phyloP scores from a whole-genome alignment of 2,113 vertebrate genomes.

The Microtus ochrogaster region DNA sequence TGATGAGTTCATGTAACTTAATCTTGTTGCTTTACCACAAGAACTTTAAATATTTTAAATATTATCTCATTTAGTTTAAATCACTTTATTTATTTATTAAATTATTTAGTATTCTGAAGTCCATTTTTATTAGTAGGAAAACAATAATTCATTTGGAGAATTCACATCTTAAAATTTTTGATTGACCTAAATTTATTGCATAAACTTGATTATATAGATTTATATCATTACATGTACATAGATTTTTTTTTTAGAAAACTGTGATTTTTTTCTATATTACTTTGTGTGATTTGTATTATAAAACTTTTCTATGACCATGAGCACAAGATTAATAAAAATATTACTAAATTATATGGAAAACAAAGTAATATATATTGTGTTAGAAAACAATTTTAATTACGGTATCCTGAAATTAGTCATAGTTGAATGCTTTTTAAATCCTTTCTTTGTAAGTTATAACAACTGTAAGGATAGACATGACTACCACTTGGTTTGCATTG shows the following conservation, averaged over 20 bases:
- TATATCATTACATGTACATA: slow-evolving; percentile 29
- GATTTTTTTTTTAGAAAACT: neutral
- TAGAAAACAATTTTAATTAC: slow-evolving; percentile 51
- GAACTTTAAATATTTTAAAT: slow-evolving; percentile 10
- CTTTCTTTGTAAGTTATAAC: slow-evolving; percentile 48
- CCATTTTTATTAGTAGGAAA: slow-evolving; percentile 33
- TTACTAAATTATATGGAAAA: slow-evolving; percentile 27
- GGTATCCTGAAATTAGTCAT: slow-evolving; percentile 36
- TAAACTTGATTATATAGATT: slow-evolving; percentile 8
- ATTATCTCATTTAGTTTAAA: slow-evolving; percentile 6
- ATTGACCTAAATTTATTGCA: slow-evolving; percentile 41
- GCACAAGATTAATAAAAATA: slow-evolving; percentile 41
- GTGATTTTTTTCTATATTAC: slow-evolving; percentile 7
- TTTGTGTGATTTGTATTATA: slow-evolving; percentile 42
- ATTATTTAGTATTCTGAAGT: slow-evolving; percentile 55
- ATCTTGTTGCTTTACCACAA: slow-evolving; percentile 37
- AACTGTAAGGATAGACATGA: neutral
- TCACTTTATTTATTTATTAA: no score
- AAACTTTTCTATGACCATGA: slow-evolving; percentile 12
- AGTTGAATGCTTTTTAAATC: slow-evolving; percentile 53
- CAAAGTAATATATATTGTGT: slow-evolving; percentile 33
- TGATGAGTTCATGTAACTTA: slow-evolving; percentile 34
- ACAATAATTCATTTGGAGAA: slow-evolving; percentile 28
- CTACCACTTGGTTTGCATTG: slow-evolving; percentile 23
- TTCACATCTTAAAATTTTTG: slow-evolving; percentile 50